Evolutionary conservation across 2,113 vertebrate species (phyloP).

Genomic region (Macquaria ambigua): DNA sequence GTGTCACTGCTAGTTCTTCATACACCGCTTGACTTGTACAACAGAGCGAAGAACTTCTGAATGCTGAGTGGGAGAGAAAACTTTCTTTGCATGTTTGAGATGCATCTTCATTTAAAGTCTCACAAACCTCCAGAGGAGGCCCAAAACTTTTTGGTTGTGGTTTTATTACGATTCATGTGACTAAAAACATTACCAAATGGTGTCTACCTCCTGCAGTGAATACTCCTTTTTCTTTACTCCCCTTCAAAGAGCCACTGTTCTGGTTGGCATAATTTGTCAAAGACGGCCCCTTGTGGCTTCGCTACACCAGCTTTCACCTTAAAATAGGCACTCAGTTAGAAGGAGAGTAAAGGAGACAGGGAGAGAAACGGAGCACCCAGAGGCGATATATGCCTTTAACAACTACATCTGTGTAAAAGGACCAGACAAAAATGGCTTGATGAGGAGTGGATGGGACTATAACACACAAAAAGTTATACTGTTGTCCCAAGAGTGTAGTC

Average conservation of each 20-base stretch:
- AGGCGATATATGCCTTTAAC: slow-evolving; percentile 53
- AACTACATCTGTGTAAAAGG: slow-evolving; percentile 30
- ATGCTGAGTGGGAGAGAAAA: neutral
- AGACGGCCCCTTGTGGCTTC: slow-evolving; percentile 56
- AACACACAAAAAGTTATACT: neutral
- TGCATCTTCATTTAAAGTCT: neutral
- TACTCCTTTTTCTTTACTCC: neutral
- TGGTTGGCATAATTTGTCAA: slow-evolving; percentile 55
- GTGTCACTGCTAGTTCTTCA: neutral
- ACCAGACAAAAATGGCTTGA: neutral
- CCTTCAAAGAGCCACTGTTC: slow-evolving; percentile 51
- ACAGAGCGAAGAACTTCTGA: neutral
- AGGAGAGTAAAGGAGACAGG: slow-evolving; percentile 49
- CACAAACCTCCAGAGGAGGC: neutral
- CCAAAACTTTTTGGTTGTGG: neutral
- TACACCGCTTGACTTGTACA: neutral
- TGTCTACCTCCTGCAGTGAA: slow-evolving; percentile 12
- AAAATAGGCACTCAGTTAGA: slow-evolving; percentile 66
- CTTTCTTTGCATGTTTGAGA: neutral
- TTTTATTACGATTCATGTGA: neutral
- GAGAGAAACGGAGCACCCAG: slow-evolving; percentile 36
- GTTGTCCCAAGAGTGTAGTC: neutral
- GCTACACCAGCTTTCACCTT: slow-evolving; percentile 62
- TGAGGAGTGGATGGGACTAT: neutral
- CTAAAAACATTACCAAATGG: neutral